A percentile compares a stretch with the other conserved stretches of the same genome.
phyloP scores from a whole-genome alignment of 2,113 vertebrate genomes.

The Pholis gunnellus region DNA sequence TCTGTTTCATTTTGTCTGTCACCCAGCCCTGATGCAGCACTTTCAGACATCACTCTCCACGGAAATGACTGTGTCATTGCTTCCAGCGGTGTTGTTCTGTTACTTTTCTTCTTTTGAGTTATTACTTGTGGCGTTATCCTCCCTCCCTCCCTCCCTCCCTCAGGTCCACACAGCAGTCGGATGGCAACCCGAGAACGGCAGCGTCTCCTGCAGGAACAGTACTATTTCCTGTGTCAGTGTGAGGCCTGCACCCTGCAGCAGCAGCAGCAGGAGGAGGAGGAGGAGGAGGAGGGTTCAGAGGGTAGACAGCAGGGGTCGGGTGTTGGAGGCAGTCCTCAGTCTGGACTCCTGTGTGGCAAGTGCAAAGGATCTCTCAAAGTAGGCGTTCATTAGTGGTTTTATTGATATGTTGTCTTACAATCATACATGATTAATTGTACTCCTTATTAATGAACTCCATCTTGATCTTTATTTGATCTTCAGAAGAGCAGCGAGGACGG shows the following conservation, averaged over 20 bases:
- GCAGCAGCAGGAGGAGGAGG: constrained; percentile 71
- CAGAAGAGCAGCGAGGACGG: constrained; percentile 46
- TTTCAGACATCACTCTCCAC: neutral
- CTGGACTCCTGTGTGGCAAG: constrained; percentile 84
- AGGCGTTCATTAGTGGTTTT: neutral
- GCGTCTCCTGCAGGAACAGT: constrained; percentile 88
- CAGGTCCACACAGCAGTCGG: constrained; percentile 90
- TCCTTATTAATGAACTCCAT: neutral
- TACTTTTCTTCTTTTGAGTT: neutral
- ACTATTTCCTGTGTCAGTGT: constrained; percentile 93
- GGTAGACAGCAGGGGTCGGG: neutral
- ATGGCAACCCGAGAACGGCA: constrained; percentile 86
- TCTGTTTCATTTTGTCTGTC: neutral
- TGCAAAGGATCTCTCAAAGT: constrained; percentile 70
- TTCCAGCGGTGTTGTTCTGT: neutral
- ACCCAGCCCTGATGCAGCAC: neutral
- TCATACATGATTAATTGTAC: neutral
- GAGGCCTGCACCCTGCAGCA: constrained; percentile 82
- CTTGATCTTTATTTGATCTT: neutral
- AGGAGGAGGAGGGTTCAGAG: constrained; percentile 50
- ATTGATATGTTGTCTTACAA: neutral
- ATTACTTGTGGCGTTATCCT: neutral
- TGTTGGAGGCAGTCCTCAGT: neutral
- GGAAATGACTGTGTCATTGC: neutral
- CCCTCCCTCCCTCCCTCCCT: neutral